Percentiles rank a stretch among this genome's conserved stretches.
Evolutionary conservation across 2,888 invertebrate genomes (phyloP).

Genomic region (Scaptomyza cyrtandrae): DNA sequence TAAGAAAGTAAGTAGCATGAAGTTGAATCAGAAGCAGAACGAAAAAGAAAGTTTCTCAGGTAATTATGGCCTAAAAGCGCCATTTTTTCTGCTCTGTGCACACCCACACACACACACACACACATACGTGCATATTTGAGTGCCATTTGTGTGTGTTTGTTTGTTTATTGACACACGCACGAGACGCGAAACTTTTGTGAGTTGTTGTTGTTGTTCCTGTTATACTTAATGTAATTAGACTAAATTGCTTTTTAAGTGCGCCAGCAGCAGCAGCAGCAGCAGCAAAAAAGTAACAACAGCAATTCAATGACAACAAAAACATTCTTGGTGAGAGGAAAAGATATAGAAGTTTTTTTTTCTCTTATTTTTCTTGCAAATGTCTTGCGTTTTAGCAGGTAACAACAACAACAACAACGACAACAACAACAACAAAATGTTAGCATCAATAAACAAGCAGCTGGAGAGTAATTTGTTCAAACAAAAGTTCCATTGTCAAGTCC

Average conservation of each 20-base stretch:
- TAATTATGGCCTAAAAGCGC: conserved; percentile 79
- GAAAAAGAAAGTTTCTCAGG: conserved; percentile 68
- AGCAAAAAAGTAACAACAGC: conserved; percentile 25
- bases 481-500: conserved; percentile 43
- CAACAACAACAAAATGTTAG: conserved; percentile 5
- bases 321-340: not conserved
- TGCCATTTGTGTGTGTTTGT: conserved; percentile 25
- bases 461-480: conserved; percentile 38
- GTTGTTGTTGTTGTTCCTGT: conserved; percentile 32
- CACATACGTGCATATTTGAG: conserved; percentile 32
- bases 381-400: conserved; percentile 10
- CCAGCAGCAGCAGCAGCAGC: conserved; percentile 58
- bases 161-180: conserved; percentile 78
- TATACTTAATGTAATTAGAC: conserved; percentile 79
- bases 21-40: conserved; percentile 13
- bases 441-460: not conserved
- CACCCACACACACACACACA: conserved; percentile 32
- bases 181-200: conserved; percentile 52
- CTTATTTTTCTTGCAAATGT: conserved; percentile 17
- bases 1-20: conserved; percentile 15
- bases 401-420: conserved; percentile 21
- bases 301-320: conserved; percentile 2
- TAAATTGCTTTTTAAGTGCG: conserved; percentile 80
- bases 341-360: not conserved
- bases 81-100: conserved; percentile 58